A percentile compares a stretch with the other conserved stretches of the same genome.
These are phyloP conservation scores for Hermetia illucens DNA, from an alignment of 1,140 invertebrate genomes.

Conservation along the genomic window DNA sequence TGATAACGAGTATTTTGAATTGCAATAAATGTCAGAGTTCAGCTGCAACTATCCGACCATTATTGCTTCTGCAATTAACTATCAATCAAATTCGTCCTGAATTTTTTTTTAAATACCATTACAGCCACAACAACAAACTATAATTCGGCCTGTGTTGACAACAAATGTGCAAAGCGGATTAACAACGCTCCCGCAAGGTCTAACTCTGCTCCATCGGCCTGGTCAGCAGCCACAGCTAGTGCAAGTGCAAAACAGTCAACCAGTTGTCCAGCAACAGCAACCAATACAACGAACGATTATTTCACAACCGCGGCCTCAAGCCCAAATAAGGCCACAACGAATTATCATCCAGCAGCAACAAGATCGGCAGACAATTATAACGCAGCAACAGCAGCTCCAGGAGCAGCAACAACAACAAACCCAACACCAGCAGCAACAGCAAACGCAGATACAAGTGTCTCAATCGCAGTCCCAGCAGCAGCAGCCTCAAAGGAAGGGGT, in stretches of 20 bases:
- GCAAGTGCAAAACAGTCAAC: slow-evolving; percentile 20
- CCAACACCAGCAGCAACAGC: slow-evolving; percentile 25
- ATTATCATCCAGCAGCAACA: slow-evolving; percentile 1
- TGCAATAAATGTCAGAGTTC: no score
- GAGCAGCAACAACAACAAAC: slow-evolving; percentile 26
- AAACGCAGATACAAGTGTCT: slow-evolving; percentile 14
- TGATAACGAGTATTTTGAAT: no score
- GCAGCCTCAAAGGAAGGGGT: slow-evolving; percentile 45
- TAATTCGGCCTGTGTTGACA: slow-evolving; percentile 25
- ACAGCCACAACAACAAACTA: slow-evolving; percentile 25
- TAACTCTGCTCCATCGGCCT: slow-evolving; percentile 27
- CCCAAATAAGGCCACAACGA: slow-evolving; percentile 10
- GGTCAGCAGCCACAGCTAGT: slow-evolving; percentile 28
- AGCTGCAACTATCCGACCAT: slow-evolving; percentile 15
- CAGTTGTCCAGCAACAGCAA: slow-evolving; percentile 11
- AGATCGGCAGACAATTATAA: slow-evolving; percentile 12
- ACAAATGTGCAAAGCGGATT: slow-evolving; percentile 8
- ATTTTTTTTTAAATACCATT: slow-evolving; percentile 1
- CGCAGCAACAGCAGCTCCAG: slow-evolving; percentile 13
- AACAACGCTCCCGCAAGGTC: slow-evolving; percentile 22
- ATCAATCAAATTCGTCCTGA: not conserved
- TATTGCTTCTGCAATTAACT: not conserved
- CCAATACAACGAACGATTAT: slow-evolving; percentile 8
- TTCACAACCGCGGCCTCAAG: slow-evolving; percentile 12
- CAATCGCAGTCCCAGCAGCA: slow-evolving; percentile 33